These are phyloP conservation scores for Himalopsyche phryganea DNA, from an alignment of 1,140 invertebrate species.

Conservation along the genomic window DNA sequence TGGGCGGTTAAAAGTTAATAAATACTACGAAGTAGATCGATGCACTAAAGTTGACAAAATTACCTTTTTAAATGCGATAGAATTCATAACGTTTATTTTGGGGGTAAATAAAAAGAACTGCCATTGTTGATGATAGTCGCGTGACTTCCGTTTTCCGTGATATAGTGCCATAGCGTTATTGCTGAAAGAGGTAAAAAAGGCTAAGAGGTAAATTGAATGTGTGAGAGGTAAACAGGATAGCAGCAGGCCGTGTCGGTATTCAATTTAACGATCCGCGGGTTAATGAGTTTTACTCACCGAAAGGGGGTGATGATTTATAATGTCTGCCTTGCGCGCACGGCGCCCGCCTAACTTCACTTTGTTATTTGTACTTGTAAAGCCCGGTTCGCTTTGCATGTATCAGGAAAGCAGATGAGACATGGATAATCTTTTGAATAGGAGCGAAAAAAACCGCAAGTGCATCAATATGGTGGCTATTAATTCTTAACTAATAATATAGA, in stretches of 20 bases:
- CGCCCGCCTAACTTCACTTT: constrained; percentile 5
- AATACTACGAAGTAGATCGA: too few species aligned
- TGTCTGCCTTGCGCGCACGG: constrained; percentile 11
- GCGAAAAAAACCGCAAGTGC: too few species aligned
- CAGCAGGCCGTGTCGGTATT: constrained; percentile 24
- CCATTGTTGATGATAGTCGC: not conserved
- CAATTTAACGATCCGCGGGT: constrained; percentile 31
- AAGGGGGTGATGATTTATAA: constrained; percentile 34
- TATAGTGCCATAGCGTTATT: constrained; percentile 6
- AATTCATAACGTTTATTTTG: too few species aligned
- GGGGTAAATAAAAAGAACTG: too few species aligned
- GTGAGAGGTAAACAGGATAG: constrained; percentile 15
- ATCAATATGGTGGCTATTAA: too few species aligned
- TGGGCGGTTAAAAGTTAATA: too few species aligned
- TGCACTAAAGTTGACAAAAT: too few species aligned
- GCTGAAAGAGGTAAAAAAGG: constrained; percentile 7
- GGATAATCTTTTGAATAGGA: too few species aligned
- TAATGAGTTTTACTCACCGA: constrained; percentile 33
- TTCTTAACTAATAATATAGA: too few species aligned
- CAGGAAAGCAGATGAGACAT: not conserved
- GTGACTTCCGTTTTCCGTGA: constrained; percentile 3
- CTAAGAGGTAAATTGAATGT: constrained; percentile 14
- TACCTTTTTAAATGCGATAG: too few species aligned
- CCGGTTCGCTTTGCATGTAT: constrained; percentile 7
- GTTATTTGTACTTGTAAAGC: constrained; percentile 5